Conservation (phyloP, 2,113 vertebrate species). For the Penelope pileata region DNA sequence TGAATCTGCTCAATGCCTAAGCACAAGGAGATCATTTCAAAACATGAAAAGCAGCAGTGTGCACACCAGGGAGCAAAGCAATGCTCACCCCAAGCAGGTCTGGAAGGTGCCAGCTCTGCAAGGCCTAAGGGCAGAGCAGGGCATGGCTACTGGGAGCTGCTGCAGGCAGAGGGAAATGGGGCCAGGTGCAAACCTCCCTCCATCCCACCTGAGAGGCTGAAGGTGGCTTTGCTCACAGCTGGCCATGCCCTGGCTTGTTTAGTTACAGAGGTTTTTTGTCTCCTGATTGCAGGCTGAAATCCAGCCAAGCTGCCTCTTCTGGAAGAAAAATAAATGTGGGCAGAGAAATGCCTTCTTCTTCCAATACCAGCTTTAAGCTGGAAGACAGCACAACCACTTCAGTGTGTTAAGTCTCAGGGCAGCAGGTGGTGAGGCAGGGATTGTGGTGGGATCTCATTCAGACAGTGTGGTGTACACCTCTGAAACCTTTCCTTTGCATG, state of each 20-base stretch:
- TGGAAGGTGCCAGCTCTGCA: not conserved
- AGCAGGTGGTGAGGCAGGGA: rapidly evolving
- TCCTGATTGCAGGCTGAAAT: not conserved
- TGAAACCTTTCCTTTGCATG: not conserved
- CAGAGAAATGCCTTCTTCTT: not conserved
- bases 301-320: not conserved
- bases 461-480: too few species aligned
- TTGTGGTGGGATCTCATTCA: not conserved
- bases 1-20: not conserved
- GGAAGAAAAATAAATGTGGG: not conserved
- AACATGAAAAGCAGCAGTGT: not conserved
- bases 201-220: not conserved
- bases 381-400: not conserved
- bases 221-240: not conserved
- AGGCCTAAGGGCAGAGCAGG: not conserved
- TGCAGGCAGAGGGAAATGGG: not conserved
- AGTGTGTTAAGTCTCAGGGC: not conserved
- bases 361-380: not conserved
- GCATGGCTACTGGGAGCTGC: not conserved
- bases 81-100: not conserved
- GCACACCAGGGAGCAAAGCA: rapidly evolving
- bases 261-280: not conserved
- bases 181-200: not conserved
- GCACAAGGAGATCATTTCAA: not conserved
- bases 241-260: not conserved